Percentiles rank a stretch among this genome's conserved stretches.
These are phyloP conservation scores for Mylabris sibirica DNA, from an alignment of 2,888 invertebrate genomes.

Conservation along the genomic window DNA sequence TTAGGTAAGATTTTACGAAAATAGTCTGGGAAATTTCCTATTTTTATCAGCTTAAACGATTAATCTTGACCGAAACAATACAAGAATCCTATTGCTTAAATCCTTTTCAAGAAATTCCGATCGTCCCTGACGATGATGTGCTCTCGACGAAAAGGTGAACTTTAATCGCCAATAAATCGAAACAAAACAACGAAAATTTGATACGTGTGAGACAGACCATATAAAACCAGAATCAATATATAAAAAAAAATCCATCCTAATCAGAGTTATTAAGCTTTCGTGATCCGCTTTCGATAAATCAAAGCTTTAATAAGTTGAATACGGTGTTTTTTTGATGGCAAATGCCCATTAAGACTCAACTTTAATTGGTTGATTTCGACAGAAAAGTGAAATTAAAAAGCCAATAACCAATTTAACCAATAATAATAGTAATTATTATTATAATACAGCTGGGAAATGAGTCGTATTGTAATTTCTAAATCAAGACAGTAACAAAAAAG, in stretches of 20 bases:
- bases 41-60: too few relatives aligned
- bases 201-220: background rate
- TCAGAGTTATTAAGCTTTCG: conserved; percentile 1
- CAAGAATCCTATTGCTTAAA: too few relatives aligned
- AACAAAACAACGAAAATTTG: background rate
- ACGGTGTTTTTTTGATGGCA: background rate
- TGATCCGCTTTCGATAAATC: conserved; percentile 7
- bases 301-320: background rate
- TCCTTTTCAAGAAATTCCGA: too few relatives aligned
- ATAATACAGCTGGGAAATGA: background rate
- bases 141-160: background rate
- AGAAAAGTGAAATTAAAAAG: background rate
- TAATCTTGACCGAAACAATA: too few relatives aligned
- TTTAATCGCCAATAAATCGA: background rate
- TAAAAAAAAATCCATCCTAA: background rate
- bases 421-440: background rate
- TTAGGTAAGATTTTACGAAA: too few relatives aligned
- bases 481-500: background rate
- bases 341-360: background rate
- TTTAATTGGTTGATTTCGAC: background rate
- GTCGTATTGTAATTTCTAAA: background rate
- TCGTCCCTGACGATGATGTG: background rate
- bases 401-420: background rate
- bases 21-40: too few relatives aligned
- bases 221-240: background rate